Conservation (phyloP, 2,888 invertebrate species). For the Scaptomyza polygonia region DNA sequence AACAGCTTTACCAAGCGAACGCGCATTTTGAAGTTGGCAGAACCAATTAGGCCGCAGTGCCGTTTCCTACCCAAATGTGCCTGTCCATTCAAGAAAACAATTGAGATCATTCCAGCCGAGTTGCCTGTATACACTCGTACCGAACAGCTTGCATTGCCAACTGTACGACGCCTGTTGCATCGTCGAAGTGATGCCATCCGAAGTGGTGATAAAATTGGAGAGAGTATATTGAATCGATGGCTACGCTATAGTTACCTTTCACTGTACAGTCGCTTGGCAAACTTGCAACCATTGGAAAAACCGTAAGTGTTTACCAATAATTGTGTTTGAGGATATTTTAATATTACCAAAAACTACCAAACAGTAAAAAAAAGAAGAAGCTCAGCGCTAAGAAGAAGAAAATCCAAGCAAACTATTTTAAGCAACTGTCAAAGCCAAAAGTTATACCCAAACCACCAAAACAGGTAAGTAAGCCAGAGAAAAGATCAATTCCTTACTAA, state of each 20-base stretch:
- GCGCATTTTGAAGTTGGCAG: slow-evolving; percentile 69
- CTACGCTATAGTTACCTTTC: slow-evolving; percentile 80
- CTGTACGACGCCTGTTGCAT: slow-evolving; percentile 50
- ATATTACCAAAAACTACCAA: not conserved
- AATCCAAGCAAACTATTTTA: slow-evolving; percentile 48
- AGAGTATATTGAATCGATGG: slow-evolving; percentile 72
- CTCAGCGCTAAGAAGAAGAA: slow-evolving; percentile 68
- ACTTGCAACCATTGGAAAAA: slow-evolving; percentile 68
- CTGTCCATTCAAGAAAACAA: slow-evolving; percentile 69
- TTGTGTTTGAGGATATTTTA: not conserved
- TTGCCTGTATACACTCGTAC: slow-evolving; percentile 71
- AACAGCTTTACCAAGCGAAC: slow-evolving; percentile 54
- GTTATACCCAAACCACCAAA: slow-evolving; percentile 39
- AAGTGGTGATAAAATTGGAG: slow-evolving; percentile 53
- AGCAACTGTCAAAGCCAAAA: slow-evolving; percentile 78
- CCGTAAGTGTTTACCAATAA: slow-evolving; percentile 56
- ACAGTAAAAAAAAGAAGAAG: slow-evolving; percentile 61
- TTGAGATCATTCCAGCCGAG: slow-evolving; percentile 67
- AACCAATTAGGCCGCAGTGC: slow-evolving; percentile 28
- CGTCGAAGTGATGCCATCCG: slow-evolving; percentile 39
- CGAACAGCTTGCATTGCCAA: slow-evolving; percentile 79
- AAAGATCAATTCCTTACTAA: not conserved
- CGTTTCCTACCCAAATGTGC: slow-evolving; percentile 69
- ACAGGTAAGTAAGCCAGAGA: slow-evolving; percentile 52
- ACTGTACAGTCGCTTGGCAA: slow-evolving; percentile 81